These are phyloP conservation scores for Aurelia coerulea DNA, from an alignment of 30 jellyfish, hydroid and myxozoan genomes.

Conservation along the genomic window DNA sequence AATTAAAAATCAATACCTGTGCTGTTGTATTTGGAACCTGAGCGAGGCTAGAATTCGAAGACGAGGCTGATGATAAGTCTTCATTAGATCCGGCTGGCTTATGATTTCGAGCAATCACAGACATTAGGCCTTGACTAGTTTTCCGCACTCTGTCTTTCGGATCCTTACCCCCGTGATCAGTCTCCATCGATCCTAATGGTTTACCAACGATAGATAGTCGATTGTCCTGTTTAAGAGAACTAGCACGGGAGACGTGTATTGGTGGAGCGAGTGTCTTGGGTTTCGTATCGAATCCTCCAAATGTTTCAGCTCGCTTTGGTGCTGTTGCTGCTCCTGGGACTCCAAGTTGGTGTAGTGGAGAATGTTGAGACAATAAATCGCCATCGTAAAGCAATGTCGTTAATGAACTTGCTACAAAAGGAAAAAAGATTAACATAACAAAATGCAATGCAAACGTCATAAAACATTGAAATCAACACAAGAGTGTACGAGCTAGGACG, in stretches of 20 bases:
- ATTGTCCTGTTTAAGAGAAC: conserved; percentile 58
- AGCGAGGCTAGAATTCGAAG: conserved; percentile 61
- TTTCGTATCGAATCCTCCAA: conserved; percentile 73
- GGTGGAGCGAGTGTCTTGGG: conserved; percentile 63
- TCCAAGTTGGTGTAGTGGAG: conserved; percentile 27
- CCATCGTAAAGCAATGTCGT: conserved; percentile 46
- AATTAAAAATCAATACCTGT: conserved; percentile 25
- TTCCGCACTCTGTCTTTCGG: conserved; percentile 64
- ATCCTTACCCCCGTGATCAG: conserved; percentile 34
- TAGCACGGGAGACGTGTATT: conserved; percentile 63
- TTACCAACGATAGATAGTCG: conserved; percentile 35
- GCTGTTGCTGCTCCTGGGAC: conserved; percentile 49
- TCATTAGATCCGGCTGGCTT: conserved; percentile 83
- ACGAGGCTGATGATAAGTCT: conserved; percentile 84
- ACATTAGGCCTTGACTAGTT: conserved; percentile 74
- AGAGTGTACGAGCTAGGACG: no score
- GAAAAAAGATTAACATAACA: not conserved
- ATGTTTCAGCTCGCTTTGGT: conserved; percentile 85
- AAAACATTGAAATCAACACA: no score
- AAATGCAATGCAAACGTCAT: no score
- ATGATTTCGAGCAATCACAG: conserved; percentile 65
- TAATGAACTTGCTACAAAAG: conserved; percentile 69
- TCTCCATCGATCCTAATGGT: conserved; percentile 32
- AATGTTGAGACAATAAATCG: conserved; percentile 23
- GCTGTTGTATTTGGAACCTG: conserved; percentile 34